A percentile compares a stretch with the other conserved stretches of the same genome.
Evolutionary conservation across 2,797 vertebrate genomes (phyloP).

Genomic region (Margarornis squamiger): DNA sequence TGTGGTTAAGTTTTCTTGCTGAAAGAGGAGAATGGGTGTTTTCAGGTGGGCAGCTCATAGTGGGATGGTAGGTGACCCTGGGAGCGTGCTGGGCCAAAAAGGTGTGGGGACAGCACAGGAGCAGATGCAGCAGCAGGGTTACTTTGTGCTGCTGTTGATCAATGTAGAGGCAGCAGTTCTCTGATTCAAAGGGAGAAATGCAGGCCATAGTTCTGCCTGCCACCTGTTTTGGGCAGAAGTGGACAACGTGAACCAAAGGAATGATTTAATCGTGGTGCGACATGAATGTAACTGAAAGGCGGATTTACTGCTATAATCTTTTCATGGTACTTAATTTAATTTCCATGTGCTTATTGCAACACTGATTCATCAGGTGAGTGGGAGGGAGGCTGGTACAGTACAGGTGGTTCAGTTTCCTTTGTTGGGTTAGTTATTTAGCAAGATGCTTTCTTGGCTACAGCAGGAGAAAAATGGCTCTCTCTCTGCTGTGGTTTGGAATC

Average conservation of each 20-base stretch:
- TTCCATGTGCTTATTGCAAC: constrained; percentile 31
- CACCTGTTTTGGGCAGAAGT: background rate
- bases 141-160: background rate
- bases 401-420: constrained; percentile 42
- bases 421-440: background rate
- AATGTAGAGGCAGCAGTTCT: background rate
- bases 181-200: background rate
- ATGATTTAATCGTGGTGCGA: background rate
- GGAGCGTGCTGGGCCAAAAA: fast-evolving
- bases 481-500: background rate
- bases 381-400: constrained; percentile 25
- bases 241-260: background rate
- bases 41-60: background rate
- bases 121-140: background rate
- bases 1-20: background rate
- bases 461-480: background rate
- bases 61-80: background rate
- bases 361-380: constrained; percentile 60
- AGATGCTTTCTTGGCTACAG: background rate
- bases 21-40: background rate
- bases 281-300: background rate
- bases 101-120: too few species aligned
- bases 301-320: constrained; percentile 39
- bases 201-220: background rate
- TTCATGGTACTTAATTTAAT: constrained; percentile 30